A percentile compares a stretch with the other conserved stretches of the same genome.
Evolutionary conservation across 2,888 invertebrate genomes (phyloP).

Genomic region (Hydroisotoma schaefferi): DNA sequence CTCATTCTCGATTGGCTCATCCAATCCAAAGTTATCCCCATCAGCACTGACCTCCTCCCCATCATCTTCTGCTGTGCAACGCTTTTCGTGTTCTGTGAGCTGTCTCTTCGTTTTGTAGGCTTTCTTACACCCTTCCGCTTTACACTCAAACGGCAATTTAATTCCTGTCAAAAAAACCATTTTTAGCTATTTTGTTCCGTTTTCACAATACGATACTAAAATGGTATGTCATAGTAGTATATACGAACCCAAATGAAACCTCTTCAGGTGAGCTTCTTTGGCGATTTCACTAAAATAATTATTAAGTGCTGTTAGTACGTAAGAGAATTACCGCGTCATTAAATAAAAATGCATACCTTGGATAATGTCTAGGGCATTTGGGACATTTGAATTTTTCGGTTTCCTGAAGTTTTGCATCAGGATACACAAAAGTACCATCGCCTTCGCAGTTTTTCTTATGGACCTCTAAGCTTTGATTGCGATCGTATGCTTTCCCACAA

Average conservation of each 20-base stretch:
- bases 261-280: neutral
- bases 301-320: neutral
- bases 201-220: too few relatives aligned
- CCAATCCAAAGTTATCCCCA: neutral
- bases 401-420: neutral
- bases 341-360: neutral
- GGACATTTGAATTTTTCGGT: constrained; percentile 2
- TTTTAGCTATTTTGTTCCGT: too few relatives aligned
- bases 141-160: neutral
- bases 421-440: neutral
- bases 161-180: too few relatives aligned
- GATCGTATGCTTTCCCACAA: constrained; percentile 2
- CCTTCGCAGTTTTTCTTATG: neutral
- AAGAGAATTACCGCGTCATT: neutral
- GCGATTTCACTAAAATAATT: neutral
- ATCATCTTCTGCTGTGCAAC: neutral
- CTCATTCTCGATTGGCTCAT: neutral
- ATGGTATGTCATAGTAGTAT: neutral
- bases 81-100: neutral
- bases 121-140: neutral
- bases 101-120: neutral
- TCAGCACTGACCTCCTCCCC: too few relatives aligned
- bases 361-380: neutral
- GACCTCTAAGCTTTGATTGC: neutral
- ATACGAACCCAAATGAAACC: neutral